Conservation (phyloP, 1,140 invertebrate species). For the Orchestia grillus region DNA sequence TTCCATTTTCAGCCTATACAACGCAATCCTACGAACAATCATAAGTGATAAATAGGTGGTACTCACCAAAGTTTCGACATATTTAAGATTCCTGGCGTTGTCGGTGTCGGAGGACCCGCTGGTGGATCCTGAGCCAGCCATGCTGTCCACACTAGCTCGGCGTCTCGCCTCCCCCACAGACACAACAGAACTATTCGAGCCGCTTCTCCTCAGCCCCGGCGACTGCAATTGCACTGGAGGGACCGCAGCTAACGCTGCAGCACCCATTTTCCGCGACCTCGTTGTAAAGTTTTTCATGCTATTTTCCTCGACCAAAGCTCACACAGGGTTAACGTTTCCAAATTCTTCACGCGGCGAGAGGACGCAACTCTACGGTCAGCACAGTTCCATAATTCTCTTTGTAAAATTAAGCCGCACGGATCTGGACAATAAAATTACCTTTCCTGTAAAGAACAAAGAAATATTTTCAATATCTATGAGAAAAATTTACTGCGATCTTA, state of each 20-base stretch:
- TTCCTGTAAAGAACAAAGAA: neutral
- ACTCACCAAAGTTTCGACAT: slow-evolving; percentile 51
- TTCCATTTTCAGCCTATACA: neutral
- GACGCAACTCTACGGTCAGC: neutral
- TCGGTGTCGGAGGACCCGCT: slow-evolving; percentile 12
- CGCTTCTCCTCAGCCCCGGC: neutral
- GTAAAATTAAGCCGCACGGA: neutral
- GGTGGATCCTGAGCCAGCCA: neutral
- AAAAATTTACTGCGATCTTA: too few relatives aligned
- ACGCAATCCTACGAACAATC: neutral
- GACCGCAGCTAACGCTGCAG: slow-evolving; percentile 30
- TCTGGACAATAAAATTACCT: neutral
- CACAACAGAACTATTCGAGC: slow-evolving; percentile 48
- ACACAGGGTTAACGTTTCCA: neutral
- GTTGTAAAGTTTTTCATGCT: neutral
- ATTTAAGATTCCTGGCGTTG: slow-evolving; percentile 38
- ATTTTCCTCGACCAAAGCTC: neutral
- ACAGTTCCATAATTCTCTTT: neutral
- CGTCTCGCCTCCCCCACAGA: slow-evolving; percentile 42
- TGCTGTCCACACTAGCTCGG: slow-evolving; percentile 48
- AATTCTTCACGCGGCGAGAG: neutral
- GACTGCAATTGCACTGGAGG: slow-evolving; percentile 42
- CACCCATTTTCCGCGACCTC: neutral
- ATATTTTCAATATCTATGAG: neutral
- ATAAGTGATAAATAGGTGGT: neutral